Conservation (phyloP, 2,113 vertebrate genomes). For the Corythornis cristatus region DNA sequence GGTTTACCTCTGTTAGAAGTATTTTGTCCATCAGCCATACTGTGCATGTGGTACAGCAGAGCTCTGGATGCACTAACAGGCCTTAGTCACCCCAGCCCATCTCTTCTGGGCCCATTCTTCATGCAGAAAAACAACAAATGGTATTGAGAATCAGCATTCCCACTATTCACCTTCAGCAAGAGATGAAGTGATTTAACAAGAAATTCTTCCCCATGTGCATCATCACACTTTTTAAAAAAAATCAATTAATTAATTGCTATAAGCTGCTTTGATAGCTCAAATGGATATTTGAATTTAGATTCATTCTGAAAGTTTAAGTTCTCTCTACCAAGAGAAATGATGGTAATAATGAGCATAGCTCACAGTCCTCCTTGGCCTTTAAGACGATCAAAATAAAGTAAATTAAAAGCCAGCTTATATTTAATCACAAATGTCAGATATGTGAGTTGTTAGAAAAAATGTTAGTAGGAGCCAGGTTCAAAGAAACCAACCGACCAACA, state of each 20-base stretch:
- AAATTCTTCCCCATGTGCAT: background rate
- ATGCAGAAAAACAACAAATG: background rate
- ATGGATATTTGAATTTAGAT: background rate
- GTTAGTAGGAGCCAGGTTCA: background rate
- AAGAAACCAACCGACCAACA: background rate
- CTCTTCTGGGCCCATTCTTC: background rate
- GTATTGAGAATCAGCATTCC: background rate
- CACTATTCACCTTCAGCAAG: background rate
- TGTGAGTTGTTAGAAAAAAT: background rate
- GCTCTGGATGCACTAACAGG: background rate
- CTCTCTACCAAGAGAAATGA: background rate
- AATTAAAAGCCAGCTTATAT: background rate
- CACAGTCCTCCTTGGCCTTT: background rate
- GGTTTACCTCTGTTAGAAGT: conserved; percentile 3
- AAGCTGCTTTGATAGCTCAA: background rate
- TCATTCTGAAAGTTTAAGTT: background rate
- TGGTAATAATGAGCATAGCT: background rate
- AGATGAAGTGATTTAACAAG: background rate
- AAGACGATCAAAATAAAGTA: background rate
- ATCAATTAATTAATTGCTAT: background rate
- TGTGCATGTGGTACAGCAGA: background rate
- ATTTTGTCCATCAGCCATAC: background rate
- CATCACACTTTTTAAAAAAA: background rate
- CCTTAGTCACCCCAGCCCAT: background rate
- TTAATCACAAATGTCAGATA: background rate